These are phyloP conservation scores for Pterocles orientalis DNA, from an alignment of 2,113 vertebrate species.

Conservation along the genomic window DNA sequence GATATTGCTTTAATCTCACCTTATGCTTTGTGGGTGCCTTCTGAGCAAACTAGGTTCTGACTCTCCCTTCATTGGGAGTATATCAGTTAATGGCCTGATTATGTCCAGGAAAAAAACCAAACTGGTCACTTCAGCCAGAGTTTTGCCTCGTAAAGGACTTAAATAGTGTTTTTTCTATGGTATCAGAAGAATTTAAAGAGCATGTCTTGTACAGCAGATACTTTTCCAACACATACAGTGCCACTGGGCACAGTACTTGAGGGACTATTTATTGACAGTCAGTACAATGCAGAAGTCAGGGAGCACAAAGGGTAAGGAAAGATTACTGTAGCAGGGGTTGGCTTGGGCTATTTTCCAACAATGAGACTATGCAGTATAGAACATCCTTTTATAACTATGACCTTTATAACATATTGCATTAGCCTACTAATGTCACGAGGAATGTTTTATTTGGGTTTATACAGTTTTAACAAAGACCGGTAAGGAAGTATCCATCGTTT, in stretches of 20 bases:
- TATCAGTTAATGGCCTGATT: neutral
- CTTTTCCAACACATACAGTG: neutral
- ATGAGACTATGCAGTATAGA: neutral
- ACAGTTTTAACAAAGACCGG: neutral
- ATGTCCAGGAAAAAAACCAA: neutral
- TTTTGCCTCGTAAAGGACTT: neutral
- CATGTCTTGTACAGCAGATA: neutral
- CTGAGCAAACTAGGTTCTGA: neutral
- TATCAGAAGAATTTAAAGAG: neutral
- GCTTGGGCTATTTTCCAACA: conserved; percentile 9
- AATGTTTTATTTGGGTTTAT: neutral
- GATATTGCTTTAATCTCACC: neutral
- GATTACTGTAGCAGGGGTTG: neutral
- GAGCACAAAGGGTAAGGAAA: neutral
- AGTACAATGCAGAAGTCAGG: neutral
- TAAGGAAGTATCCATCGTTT: neutral
- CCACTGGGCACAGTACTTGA: neutral
- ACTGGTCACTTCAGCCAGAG: neutral
- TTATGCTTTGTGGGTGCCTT: neutral
- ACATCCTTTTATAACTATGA: neutral
- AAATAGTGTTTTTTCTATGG: neutral
- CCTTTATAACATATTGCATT: neutral
- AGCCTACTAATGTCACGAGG: neutral
- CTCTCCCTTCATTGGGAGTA: neutral
- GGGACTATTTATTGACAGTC: neutral